Conservation (phyloP, 2,797 vertebrate genomes). For the Centroberyx gerrardi region DNA sequence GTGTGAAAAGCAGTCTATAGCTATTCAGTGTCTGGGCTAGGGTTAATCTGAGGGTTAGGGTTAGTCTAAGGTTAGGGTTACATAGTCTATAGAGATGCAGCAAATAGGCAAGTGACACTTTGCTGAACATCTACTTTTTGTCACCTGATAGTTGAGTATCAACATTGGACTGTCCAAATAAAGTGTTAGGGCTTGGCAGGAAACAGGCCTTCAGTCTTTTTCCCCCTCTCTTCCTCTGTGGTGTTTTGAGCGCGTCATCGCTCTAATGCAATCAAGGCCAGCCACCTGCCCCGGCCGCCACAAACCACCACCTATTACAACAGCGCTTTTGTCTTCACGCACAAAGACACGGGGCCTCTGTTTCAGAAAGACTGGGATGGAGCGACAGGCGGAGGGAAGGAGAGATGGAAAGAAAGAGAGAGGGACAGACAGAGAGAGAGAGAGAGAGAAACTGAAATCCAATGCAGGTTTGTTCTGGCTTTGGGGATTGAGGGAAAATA, state of each 20-base stretch:
- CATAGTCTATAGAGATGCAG: too few species aligned
- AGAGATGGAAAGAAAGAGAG: conserved; percentile 41
- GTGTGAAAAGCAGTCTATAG: too few species aligned
- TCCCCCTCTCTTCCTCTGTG: conserved; percentile 9
- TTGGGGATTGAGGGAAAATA: conserved; percentile 1
- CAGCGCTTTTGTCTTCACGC: conserved; percentile 56
- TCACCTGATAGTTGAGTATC: too few species aligned
- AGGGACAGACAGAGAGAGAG: conserved; percentile 15
- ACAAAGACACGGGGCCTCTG: conserved; percentile 60
- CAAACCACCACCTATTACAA: conserved; percentile 55
- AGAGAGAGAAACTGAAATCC: conserved; percentile 26
- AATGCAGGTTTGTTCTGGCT: conserved; percentile 10
- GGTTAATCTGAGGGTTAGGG: too few species aligned
- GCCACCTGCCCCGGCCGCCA: conserved; percentile 53
- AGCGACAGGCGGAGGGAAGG: conserved; percentile 38
- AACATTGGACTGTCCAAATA: too few species aligned
- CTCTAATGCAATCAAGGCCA: conserved; percentile 62
- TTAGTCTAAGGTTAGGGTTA: too few species aligned
- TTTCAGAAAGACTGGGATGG: conserved; percentile 15
- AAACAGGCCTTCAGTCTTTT: conserved; percentile 37
- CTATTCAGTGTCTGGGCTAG: too few species aligned
- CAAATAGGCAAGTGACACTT: too few species aligned
- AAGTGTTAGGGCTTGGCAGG: conserved; percentile 1
- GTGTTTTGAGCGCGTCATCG: conserved; percentile 51
- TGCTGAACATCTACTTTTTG: too few species aligned